These are phyloP conservation scores for Heliconius aoede DNA, from an alignment of 2,888 invertebrate species.

Conservation along the genomic window DNA sequence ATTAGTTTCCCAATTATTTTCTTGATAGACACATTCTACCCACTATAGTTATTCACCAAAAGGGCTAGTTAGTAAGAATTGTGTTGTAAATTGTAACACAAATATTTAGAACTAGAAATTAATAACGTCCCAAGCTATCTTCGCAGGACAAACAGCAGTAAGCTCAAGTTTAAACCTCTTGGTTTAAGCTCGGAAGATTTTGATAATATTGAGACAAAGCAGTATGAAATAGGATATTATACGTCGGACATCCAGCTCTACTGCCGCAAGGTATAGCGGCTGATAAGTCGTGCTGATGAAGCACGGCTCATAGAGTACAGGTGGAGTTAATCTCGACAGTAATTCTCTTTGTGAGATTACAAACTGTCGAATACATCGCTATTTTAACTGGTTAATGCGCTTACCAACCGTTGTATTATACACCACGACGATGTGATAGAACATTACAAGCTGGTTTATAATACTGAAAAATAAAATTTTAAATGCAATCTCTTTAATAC, in stretches of 20 bases:
- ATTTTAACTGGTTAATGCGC: background rate
- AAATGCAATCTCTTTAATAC: background rate
- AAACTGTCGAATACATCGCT: background rate
- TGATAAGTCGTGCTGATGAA: conserved; percentile 14
- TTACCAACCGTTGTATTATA: background rate
- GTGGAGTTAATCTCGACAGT: conserved; percentile 18
- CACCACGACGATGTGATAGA: background rate
- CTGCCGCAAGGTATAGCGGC: conserved; percentile 10
- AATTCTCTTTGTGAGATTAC: conserved; percentile 19
- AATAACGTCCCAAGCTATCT: conserved; percentile 7
- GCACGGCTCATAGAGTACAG: background rate
- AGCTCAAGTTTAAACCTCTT: conserved; percentile 62
- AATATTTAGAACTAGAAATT: conserved; percentile 16
- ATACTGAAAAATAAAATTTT: background rate
- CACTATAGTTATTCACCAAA: too few relatives aligned
- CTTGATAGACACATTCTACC: too few relatives aligned
- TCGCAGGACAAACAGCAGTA: conserved; percentile 76
- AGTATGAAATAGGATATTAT: conserved; percentile 51
- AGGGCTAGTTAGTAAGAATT: background rate
- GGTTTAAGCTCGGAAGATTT: conserved; percentile 66
- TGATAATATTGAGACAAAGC: conserved; percentile 68
- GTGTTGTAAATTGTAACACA: background rate
- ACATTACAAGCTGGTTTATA: background rate
- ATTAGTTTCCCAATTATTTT: too few relatives aligned
- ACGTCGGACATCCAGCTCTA: conserved; percentile 23